Conservation (phyloP, 1,140 invertebrate species). For the Halyomorpha halys region DNA sequence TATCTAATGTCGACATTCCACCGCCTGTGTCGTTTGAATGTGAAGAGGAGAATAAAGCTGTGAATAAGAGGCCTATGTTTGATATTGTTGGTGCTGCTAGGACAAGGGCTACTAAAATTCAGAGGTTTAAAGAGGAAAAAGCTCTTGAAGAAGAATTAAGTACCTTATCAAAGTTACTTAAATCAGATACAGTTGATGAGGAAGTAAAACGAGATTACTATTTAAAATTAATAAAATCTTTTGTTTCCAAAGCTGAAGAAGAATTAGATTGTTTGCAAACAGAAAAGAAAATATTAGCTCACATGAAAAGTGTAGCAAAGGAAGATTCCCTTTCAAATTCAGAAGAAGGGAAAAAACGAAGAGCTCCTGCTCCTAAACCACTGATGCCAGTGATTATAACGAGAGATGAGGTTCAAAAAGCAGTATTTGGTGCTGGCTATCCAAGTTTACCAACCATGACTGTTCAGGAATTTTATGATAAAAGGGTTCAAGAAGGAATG, state of each 20-base stretch:
- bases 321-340: constrained; percentile 13
- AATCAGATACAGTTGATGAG: constrained; percentile 56
- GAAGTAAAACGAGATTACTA: constrained; percentile 75
- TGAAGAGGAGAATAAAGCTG: constrained; percentile 21
- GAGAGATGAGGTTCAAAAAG: constrained; percentile 76
- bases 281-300: constrained; percentile 62
- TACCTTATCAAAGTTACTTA: constrained; percentile 15
- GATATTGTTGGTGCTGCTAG: constrained; percentile 30
- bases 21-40: constrained; percentile 24
- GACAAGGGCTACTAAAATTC: constrained; percentile 61
- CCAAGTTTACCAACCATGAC: constrained; percentile 83
- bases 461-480: constrained; percentile 90
- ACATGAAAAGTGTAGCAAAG: constrained; percentile 47
- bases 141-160: constrained; percentile 58
- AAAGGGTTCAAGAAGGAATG: constrained; percentile 70
- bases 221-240: constrained; percentile 62
- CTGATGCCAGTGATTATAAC: constrained; percentile 91
- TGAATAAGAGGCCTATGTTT: constrained; percentile 28
- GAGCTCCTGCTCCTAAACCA: constrained; percentile 36
- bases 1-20: constrained; percentile 52
- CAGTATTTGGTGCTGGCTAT: constrained; percentile 90
- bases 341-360: constrained; percentile 28
- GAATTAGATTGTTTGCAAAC: constrained; percentile 61
- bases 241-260: constrained; percentile 61
- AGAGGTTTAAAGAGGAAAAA: constrained; percentile 68